A percentile compares a stretch with the other conserved stretches of the same genome.
Evolutionary conservation across 2,113 vertebrate species (phyloP).

Genomic region (Oncorhynchus nerka): DNA sequence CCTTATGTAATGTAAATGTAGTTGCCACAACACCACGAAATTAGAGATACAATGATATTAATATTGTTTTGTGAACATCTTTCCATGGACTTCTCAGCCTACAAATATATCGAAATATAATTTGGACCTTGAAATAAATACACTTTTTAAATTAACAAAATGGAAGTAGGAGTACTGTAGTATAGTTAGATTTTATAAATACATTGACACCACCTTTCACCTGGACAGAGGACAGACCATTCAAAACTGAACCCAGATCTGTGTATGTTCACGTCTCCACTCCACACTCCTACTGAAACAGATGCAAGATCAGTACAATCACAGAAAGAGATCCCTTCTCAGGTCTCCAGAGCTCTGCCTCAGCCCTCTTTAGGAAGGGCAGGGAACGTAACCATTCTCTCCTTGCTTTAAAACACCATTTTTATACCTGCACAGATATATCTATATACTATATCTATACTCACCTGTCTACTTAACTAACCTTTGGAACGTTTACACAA

Average conservation of each 20-base stretch:
- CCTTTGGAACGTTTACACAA: slow-evolving; percentile 60
- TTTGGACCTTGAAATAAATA: background rate
- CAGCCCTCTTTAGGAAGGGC: slow-evolving; percentile 50
- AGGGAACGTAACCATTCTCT: slow-evolving; percentile 48
- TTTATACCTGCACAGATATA: slow-evolving; percentile 49
- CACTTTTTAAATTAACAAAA: background rate
- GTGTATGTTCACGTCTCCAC: slow-evolving; percentile 10
- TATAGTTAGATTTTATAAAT: background rate
- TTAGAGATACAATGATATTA: slow-evolving; percentile 21
- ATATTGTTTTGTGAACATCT: slow-evolving; percentile 25
- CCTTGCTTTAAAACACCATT: slow-evolving; percentile 47
- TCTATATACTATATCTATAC: slow-evolving; percentile 26
- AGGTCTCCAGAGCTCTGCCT: slow-evolving; percentile 62
- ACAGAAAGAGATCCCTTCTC: slow-evolving; percentile 57
- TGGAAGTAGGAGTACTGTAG: background rate
- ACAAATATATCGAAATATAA: background rate
- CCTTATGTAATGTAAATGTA: slow-evolving; percentile 18
- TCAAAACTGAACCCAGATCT: slow-evolving; percentile 14
- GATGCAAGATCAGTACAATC: slow-evolving; percentile 68
- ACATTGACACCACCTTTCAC: background rate
- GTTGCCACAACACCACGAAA: slow-evolving; percentile 49
- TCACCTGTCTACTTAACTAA: slow-evolving; percentile 48
- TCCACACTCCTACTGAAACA: slow-evolving; percentile 21
- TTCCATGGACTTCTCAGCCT: slow-evolving; percentile 18
- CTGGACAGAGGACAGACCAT: background rate